Percentiles rank a stretch among this genome's conserved stretches.
These are phyloP conservation scores for Villa cingulata DNA, from an alignment of 2,888 invertebrate genomes.

Conservation along the genomic window DNA sequence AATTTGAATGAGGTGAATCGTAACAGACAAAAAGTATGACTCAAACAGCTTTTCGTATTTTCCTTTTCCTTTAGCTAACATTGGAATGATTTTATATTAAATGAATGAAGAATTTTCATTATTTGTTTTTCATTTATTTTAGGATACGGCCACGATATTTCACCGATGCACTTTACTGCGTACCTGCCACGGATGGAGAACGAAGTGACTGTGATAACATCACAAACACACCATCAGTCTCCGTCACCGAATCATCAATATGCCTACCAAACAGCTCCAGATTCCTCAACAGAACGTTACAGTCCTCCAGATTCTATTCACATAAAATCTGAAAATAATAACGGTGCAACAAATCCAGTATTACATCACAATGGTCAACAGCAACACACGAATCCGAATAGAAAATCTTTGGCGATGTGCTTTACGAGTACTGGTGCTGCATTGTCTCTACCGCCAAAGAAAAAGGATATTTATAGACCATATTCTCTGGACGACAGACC, in stretches of 20 bases:
- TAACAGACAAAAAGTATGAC: too few species aligned
- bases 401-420: slow-evolving; percentile 68
- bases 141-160: slow-evolving; percentile 68
- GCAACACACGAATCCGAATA: slow-evolving; percentile 22
- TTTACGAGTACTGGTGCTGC: slow-evolving; percentile 76
- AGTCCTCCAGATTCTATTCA: too few species aligned
- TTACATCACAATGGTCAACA: slow-evolving; percentile 12
- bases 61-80: too few species aligned
- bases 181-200: slow-evolving; percentile 50
- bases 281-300: slow-evolving; percentile 22
- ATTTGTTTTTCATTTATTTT: slow-evolving; percentile 19
- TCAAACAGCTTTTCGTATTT: too few species aligned
- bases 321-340: slow-evolving; percentile 30
- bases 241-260: slow-evolving; percentile 20
- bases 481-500: slow-evolving; percentile 65
- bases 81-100: too few species aligned
- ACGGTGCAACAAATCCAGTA: slow-evolving; percentile 10
- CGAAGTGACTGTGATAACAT: slow-evolving; percentile 43
- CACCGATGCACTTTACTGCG: slow-evolving; percentile 62
- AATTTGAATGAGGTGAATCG: too few species aligned
- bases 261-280: slow-evolving; percentile 24
- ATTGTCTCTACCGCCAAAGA: slow-evolving; percentile 73
- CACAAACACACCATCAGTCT: slow-evolving; percentile 28
- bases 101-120: too few species aligned
- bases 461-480: slow-evolving; percentile 81